A percentile compares a stretch with the other conserved stretches of the same genome.
These are phyloP conservation scores for Antechinus stuartii DNA, from an alignment of 2,113 vertebrate genomes.

Conservation along the genomic window DNA sequence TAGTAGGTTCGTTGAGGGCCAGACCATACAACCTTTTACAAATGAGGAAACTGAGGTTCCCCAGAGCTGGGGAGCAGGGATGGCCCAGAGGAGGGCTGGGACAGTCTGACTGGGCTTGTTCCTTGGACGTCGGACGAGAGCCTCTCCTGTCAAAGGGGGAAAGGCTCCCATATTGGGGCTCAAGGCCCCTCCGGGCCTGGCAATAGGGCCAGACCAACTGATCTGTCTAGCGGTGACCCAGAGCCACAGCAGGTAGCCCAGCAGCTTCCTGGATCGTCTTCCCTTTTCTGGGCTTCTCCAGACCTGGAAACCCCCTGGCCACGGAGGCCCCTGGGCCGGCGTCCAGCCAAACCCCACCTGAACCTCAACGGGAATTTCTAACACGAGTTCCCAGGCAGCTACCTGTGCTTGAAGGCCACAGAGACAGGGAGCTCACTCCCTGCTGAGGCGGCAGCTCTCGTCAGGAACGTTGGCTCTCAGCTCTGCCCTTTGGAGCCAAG, in stretches of 20 bases:
- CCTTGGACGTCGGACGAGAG: background rate
- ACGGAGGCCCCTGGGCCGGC: background rate
- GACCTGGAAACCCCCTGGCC: background rate
- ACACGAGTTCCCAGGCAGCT: background rate
- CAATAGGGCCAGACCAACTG: background rate
- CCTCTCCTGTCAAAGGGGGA: too few species aligned
- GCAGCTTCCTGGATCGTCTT: background rate
- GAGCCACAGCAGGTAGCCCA: too few species aligned
- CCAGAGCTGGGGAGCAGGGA: background rate
- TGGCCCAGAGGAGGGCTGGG: too few species aligned
- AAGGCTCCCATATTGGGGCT: too few species aligned
- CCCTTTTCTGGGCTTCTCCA: background rate
- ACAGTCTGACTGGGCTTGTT: background rate
- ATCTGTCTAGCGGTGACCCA: too few species aligned
- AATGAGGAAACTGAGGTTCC: background rate
- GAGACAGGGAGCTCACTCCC: background rate
- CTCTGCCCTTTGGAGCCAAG: too few species aligned
- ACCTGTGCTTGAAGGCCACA: too few species aligned
- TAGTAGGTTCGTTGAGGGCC: too few species aligned
- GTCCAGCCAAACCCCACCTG: background rate
- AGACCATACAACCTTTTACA: background rate
- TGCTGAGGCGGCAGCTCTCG: background rate
- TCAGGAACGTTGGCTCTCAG: too few species aligned
- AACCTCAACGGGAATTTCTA: background rate
- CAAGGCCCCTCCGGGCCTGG: too few species aligned